These are phyloP conservation scores for Haemorhous mexicanus DNA, from an alignment of 2,113 vertebrate species.

Conservation along the genomic window DNA sequence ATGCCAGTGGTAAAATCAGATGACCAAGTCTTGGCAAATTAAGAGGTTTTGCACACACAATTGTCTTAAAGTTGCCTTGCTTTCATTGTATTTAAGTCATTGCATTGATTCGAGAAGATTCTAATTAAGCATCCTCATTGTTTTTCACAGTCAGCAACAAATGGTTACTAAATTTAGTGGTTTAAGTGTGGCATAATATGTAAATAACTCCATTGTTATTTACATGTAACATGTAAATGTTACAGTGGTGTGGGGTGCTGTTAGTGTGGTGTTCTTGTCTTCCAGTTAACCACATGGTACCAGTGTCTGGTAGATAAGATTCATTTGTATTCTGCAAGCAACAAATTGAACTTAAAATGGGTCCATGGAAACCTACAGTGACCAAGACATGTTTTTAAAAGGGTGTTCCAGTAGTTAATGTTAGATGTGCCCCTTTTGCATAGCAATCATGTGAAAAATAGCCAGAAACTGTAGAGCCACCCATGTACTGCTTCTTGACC, in stretches of 20 bases:
- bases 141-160: background rate
- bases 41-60: background rate
- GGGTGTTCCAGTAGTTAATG: background rate
- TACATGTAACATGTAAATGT: background rate
- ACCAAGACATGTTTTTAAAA: background rate
- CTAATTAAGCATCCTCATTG: fast-evolving
- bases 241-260: background rate
- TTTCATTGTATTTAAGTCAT: background rate
- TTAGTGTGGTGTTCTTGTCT: background rate
- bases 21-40: background rate
- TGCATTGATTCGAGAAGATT: background rate
- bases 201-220: background rate
- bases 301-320: background rate
- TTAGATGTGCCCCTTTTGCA: background rate
- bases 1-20: background rate
- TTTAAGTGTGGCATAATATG: background rate
- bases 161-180: background rate
- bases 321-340: background rate
- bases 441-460: background rate
- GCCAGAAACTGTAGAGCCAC: background rate
- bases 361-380: background rate
- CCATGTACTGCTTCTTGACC: background rate
- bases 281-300: background rate
- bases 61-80: background rate
- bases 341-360: background rate